A percentile compares a stretch with the other conserved stretches of the same genome.
Evolutionary conservation across 2,113 vertebrate genomes (phyloP).

Genomic region (Neolamprologus variostigma): DNA sequence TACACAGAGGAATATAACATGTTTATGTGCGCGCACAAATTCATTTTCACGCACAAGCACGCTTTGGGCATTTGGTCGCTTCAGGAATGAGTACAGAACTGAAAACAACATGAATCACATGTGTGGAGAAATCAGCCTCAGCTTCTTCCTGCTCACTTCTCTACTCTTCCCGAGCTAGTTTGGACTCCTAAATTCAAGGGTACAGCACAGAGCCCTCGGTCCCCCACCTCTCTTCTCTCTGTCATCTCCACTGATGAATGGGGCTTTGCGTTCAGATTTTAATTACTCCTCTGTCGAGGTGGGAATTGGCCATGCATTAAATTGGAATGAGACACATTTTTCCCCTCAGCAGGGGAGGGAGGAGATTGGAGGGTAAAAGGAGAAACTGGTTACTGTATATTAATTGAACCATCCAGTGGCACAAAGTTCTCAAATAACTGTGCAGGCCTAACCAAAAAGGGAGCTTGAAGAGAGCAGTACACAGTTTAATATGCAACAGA

Average conservation of each 20-base stretch:
- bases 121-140: slow-evolving; percentile 6
- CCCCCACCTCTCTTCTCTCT: slow-evolving; percentile 19
- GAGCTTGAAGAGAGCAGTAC: background rate
- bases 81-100: background rate
- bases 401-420: slow-evolving; percentile 57
- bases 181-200: slow-evolving; percentile 44
- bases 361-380: slow-evolving; percentile 39
- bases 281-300: slow-evolving; percentile 68
- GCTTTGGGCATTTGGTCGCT: background rate
- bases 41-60: background rate
- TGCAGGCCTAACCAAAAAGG: background rate
- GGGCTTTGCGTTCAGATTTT: slow-evolving; percentile 70
- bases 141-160: background rate
- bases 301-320: slow-evolving; percentile 75
- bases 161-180: background rate
- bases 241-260: slow-evolving; percentile 64
- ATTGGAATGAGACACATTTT: slow-evolving; percentile 74
- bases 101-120: background rate
- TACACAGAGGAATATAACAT: background rate
- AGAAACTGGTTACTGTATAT: slow-evolving; percentile 61
- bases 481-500: background rate
- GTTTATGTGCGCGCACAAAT: background rate
- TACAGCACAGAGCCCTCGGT: slow-evolving; percentile 12
- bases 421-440: slow-evolving; percentile 35
- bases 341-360: slow-evolving; percentile 55